Evolutionary conservation across 2,888 invertebrate species (phyloP).

Genomic region (Cecidostiba fungosa): DNA sequence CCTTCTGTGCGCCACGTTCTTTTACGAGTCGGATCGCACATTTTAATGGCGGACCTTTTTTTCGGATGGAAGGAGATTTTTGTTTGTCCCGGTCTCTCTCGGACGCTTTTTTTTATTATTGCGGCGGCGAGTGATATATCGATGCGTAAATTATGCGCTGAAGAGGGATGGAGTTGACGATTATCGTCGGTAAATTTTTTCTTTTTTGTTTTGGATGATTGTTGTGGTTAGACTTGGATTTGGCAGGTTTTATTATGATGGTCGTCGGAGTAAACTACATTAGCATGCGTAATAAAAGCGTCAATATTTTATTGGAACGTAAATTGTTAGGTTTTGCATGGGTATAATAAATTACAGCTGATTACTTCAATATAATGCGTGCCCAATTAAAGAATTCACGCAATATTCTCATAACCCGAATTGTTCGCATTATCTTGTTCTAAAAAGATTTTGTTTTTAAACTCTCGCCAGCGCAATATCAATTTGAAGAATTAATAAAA

Average conservation of each 20-base stretch:
- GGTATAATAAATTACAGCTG: background rate
- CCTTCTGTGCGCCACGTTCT: background rate
- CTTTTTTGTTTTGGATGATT: background rate
- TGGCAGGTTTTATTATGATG: background rate
- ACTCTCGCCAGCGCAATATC: too few relatives aligned
- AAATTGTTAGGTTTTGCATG: background rate
- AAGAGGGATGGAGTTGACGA: background rate
- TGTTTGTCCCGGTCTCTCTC: background rate
- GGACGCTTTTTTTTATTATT: background rate
- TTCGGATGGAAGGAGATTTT: background rate
- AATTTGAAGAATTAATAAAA: conserved; percentile 47
- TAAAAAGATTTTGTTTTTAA: too few relatives aligned
- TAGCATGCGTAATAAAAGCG: background rate
- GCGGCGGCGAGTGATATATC: background rate
- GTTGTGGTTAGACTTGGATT: background rate
- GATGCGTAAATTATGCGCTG: conserved; percentile 15
- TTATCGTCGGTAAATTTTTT: conserved; percentile 22
- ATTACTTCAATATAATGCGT: background rate
- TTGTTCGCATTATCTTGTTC: too few relatives aligned
- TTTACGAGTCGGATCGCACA: conserved; percentile 47
- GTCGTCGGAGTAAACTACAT: background rate
- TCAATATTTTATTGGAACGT: background rate
- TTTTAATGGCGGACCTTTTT: conserved; percentile 43
- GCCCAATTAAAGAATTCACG: too few relatives aligned
- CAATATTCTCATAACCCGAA: too few relatives aligned